Evolutionary conservation across 2,113 vertebrate species (phyloP).

Genomic region (Arenaria interpres): DNA sequence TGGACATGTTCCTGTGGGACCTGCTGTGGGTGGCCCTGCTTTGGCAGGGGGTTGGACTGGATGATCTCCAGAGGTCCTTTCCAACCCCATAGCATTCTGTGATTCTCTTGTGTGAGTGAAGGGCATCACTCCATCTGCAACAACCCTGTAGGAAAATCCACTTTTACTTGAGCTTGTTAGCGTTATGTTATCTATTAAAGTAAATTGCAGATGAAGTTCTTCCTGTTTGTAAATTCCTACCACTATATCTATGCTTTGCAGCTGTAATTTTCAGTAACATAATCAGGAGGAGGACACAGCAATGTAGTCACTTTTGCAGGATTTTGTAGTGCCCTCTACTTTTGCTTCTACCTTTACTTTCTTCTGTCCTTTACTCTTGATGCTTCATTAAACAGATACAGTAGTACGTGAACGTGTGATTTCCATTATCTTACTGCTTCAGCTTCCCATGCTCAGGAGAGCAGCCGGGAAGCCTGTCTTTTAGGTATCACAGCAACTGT

Average conservation of each 20-base stretch:
- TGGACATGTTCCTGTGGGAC: too few relatives aligned
- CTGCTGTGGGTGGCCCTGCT: too few relatives aligned
- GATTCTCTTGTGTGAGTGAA: neutral
- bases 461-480: neutral
- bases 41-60: too few relatives aligned
- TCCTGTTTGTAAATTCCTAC: neutral
- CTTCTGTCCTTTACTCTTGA: too few relatives aligned
- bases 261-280: rapidly evolving
- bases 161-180: neutral
- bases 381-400: rapidly evolving
- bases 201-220: neutral
- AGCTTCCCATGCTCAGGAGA: neutral
- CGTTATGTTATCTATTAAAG: neutral
- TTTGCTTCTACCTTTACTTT: too few relatives aligned
- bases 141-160: neutral
- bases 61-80: too few relatives aligned
- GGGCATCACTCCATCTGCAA: neutral
- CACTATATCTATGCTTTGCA: neutral
- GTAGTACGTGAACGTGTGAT: neutral
- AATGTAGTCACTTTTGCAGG: neutral
- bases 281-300: neutral
- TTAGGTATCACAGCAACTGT: slow-evolving; percentile 1
- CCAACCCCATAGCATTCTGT: too few relatives aligned
- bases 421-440: neutral
- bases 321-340: neutral